These are phyloP conservation scores for Eubucco bourcierii DNA, from an alignment of 2,113 vertebrate genomes.

Conservation along the genomic window DNA sequence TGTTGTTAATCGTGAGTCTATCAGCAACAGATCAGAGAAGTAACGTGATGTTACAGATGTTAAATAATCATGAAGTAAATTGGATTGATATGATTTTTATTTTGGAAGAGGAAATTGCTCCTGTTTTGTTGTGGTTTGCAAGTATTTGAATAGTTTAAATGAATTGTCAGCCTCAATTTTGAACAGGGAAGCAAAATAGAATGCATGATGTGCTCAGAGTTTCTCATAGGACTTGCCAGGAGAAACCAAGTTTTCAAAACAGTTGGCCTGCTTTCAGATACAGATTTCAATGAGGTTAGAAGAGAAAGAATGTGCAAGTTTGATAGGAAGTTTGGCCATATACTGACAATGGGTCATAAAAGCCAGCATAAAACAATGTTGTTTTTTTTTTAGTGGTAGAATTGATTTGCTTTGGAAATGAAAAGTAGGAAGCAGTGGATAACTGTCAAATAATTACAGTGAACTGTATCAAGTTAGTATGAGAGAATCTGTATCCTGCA, in stretches of 20 bases:
- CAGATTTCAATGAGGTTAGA: conserved; percentile 49
- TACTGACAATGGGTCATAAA: conserved; percentile 2
- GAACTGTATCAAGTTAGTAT: neutral
- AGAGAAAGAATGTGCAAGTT: conserved; percentile 45
- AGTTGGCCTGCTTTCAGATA: conserved; percentile 51
- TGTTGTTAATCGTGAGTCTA: neutral
- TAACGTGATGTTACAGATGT: neutral
- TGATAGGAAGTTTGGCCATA: conserved; percentile 17
- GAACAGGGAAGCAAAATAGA: conserved; percentile 53
- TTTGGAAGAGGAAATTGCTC: conserved; percentile 30
- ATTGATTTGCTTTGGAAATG: neutral
- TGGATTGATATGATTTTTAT: conserved; percentile 17
- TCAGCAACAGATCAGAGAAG: neutral
- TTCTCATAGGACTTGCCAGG: conserved; percentile 48
- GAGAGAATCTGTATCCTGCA: neutral
- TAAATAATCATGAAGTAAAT: conserved; percentile 24
- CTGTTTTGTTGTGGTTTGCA: conserved; percentile 46
- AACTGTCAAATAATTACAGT: neutral
- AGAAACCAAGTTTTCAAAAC: conserved; percentile 36
- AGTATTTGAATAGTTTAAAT: conserved; percentile 34
- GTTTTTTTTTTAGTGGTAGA: neutral
- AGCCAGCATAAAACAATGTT: neutral
- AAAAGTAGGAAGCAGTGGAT: neutral
- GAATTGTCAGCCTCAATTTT: conserved; percentile 29
- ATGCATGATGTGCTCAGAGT: conserved; percentile 8